These are phyloP conservation scores for Cheracebus regulus DNA, from an alignment of 2,797 vertebrate species.

Conservation along the genomic window DNA sequence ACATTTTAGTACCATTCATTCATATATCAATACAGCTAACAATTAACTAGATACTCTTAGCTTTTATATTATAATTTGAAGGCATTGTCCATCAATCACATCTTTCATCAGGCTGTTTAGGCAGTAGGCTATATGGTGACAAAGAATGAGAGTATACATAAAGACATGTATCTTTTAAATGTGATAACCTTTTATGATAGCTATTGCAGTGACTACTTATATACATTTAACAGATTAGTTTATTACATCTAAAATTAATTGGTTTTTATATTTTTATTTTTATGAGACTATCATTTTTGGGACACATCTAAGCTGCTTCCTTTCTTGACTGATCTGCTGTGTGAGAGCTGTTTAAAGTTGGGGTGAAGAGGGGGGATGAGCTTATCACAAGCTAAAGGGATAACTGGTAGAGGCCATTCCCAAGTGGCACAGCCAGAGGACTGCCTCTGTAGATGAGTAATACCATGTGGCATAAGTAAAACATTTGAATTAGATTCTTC, in stretches of 20 bases:
- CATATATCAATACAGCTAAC: constrained; percentile 64
- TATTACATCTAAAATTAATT: constrained; percentile 76
- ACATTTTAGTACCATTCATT: constrained; percentile 70
- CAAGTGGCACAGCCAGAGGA: constrained; percentile 75
- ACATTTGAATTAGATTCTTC: constrained; percentile 65
- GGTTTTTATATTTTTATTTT: constrained; percentile 71
- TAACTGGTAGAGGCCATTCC: constrained; percentile 56
- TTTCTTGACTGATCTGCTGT: constrained; percentile 53
- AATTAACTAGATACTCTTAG: constrained; percentile 71
- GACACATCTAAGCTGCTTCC: constrained; percentile 28
- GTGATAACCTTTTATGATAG: constrained; percentile 79
- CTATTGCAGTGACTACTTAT: constrained; percentile 64
- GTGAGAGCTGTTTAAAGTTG: constrained; percentile 24
- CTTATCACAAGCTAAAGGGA: constrained; percentile 52
- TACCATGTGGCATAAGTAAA: constrained; percentile 66
- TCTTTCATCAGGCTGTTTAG: constrained; percentile 76
- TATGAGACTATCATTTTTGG: constrained; percentile 56
- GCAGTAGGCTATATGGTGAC: constrained; percentile 60
- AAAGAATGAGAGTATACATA: constrained; percentile 48
- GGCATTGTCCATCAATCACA: constrained; percentile 76
- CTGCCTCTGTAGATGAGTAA: constrained; percentile 80
- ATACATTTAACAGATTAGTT: constrained; percentile 67
- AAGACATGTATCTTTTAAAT: constrained; percentile 76
- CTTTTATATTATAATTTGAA: constrained; percentile 73
- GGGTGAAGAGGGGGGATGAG: not conserved